phyloP scores from a whole-genome alignment of 2,888 invertebrate genomes.

The Conchocele bisecta region DNA sequence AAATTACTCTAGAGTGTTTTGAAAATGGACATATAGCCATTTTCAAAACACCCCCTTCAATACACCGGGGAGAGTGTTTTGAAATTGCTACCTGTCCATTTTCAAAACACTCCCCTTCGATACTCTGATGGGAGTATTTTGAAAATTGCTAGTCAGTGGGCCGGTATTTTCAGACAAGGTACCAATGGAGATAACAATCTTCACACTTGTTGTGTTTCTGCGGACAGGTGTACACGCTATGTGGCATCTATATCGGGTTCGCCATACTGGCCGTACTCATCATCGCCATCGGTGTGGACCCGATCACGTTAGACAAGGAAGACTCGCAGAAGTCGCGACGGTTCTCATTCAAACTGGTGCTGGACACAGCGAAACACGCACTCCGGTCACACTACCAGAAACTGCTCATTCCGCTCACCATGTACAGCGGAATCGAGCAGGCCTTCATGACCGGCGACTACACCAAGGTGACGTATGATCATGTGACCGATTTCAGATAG shows the following conservation, averaged over 20 bases:
- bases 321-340: conserved; percentile 34
- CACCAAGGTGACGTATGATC: conserved; percentile 82
- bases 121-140: no score
- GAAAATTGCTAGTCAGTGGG: no score
- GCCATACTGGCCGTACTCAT: conserved; percentile 93
- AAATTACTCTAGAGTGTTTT: no score
- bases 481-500: background rate
- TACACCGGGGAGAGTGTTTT: no score
- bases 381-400: conserved; percentile 94
- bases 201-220: background rate
- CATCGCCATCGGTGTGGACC: conserved; percentile 93
- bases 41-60: no score
- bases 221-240: conserved; percentile 95
- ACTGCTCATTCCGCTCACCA: conserved; percentile 95
- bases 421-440: conserved; percentile 99
- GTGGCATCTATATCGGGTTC: conserved; percentile 94
- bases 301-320: conserved; percentile 74
- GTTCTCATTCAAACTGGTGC: conserved; percentile 62
- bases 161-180: no score
- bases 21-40: no score
- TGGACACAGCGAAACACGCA: conserved; percentile 92
- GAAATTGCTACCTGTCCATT: background rate
- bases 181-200: background rate
- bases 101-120: no score
- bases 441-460: conserved; percentile 94